Conservation (phyloP, 2,888 invertebrate genomes). For the Julus scanicus region DNA sequence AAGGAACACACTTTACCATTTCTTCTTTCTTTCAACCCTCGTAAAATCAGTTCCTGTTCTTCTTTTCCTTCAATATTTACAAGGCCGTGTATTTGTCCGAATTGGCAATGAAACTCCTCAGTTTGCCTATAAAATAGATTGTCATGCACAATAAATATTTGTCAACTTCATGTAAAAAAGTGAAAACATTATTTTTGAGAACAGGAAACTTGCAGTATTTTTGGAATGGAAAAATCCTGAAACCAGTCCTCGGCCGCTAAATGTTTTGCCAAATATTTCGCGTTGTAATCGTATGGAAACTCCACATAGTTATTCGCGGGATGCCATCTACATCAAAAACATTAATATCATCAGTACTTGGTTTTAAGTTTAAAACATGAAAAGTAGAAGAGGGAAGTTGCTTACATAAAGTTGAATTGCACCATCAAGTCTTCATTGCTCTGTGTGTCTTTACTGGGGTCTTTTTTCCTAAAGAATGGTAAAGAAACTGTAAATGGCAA, state of each 20-base stretch:
- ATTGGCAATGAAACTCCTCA: not conserved
- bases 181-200: not conserved
- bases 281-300: constrained; percentile 6
- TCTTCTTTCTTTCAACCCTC: not conserved
- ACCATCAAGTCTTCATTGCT: not conserved
- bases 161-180: not conserved
- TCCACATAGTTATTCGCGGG: not conserved
- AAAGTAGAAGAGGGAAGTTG: not conserved
- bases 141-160: not conserved
- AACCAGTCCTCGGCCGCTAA: not conserved
- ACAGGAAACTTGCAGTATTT: not conserved
- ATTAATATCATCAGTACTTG: too few species aligned
- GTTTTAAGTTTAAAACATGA: not conserved
- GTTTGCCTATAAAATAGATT: not conserved
- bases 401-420: not conserved
- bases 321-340: not conserved
- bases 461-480: not conserved
- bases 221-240: not conserved
- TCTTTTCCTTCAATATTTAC: constrained; percentile 1
- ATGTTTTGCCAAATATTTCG: not conserved
- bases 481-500: not conserved
- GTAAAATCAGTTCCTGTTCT: not conserved
- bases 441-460: not conserved
- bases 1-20: not conserved
- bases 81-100: not conserved